A percentile compares a stretch with the other conserved stretches of the same genome.
These are phyloP conservation scores for Acleris sparsana DNA, from an alignment of 2,888 invertebrate species.

Conservation along the genomic window DNA sequence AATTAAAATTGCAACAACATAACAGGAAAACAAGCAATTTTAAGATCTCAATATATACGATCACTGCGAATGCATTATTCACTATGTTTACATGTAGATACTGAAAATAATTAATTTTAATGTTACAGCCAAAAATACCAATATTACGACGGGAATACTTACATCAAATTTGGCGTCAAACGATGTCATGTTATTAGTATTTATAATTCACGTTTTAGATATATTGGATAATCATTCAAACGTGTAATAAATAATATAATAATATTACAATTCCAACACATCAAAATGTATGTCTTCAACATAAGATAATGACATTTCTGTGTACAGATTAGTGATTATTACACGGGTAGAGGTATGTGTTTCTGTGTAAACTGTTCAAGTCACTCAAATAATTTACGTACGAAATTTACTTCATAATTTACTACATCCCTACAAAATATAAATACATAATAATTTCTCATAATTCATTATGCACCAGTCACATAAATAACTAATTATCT, in stretches of 20 bases:
- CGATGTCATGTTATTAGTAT: constrained; percentile 59
- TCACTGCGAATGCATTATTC: not conserved
- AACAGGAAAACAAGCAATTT: too few species aligned
- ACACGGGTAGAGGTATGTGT: too few species aligned
- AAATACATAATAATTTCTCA: too few species aligned
- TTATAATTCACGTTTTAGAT: constrained; percentile 12
- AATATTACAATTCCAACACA: constrained; percentile 34
- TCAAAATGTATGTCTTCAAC: constrained; percentile 20
- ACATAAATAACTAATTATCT: too few species aligned
- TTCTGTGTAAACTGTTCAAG: constrained; percentile 10
- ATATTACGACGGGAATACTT: constrained; percentile 52
- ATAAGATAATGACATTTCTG: not conserved
- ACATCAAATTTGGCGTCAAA: constrained; percentile 84
- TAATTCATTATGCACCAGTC: too few species aligned
- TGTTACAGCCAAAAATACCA: too few species aligned
- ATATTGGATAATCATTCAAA: constrained; percentile 2
- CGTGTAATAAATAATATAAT: constrained; percentile 27
- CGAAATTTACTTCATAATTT: too few species aligned
- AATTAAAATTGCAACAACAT: too few species aligned
- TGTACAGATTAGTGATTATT: constrained; percentile 5
- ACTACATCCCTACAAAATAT: too few species aligned
- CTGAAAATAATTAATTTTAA: not conserved
- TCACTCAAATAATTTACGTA: not conserved
- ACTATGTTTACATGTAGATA: not conserved
- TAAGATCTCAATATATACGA: too few species aligned